Evolutionary conservation across 2,797 vertebrate genomes (phyloP).

Genomic region (Spinus olivaceus): DNA sequence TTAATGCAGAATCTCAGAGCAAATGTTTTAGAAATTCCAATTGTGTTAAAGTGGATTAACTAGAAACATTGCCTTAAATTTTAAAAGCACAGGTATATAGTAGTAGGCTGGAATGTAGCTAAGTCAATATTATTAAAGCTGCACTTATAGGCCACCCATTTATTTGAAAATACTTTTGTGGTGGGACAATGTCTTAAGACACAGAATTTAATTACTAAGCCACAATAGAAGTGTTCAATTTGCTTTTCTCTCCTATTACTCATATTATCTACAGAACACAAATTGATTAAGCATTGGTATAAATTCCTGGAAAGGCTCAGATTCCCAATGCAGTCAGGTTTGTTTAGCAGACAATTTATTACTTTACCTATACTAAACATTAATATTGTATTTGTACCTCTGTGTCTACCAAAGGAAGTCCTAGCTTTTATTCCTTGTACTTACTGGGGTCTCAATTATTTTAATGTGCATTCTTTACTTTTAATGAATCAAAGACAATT

Average conservation of each 20-base stretch:
- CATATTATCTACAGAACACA: neutral
- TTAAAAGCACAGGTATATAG: neutral
- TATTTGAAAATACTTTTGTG: neutral
- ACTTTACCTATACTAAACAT: neutral
- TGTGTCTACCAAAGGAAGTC: neutral
- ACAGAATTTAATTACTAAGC: neutral
- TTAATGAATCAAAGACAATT: neutral
- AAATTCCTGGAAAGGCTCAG: neutral
- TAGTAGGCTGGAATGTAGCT: neutral
- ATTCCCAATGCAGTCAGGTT: neutral
- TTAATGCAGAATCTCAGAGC: neutral
- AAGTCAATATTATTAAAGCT: neutral
- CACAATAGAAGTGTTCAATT: neutral
- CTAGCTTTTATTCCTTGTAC: neutral
- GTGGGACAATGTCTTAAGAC: neutral
- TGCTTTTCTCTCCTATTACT: neutral
- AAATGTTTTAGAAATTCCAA: constrained; percentile 9
- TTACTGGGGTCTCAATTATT: neutral
- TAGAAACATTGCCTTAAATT: neutral
- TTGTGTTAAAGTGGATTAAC: neutral
- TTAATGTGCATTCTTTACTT: neutral
- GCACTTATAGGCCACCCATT: neutral
- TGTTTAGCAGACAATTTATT: neutral
- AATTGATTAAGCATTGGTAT: neutral
- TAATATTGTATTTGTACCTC: neutral